Evolutionary conservation across 2,113 vertebrate genomes (phyloP), one percentile per base, ranked within the genome.

Genomic region (Oryzias celebensis): DNA sequence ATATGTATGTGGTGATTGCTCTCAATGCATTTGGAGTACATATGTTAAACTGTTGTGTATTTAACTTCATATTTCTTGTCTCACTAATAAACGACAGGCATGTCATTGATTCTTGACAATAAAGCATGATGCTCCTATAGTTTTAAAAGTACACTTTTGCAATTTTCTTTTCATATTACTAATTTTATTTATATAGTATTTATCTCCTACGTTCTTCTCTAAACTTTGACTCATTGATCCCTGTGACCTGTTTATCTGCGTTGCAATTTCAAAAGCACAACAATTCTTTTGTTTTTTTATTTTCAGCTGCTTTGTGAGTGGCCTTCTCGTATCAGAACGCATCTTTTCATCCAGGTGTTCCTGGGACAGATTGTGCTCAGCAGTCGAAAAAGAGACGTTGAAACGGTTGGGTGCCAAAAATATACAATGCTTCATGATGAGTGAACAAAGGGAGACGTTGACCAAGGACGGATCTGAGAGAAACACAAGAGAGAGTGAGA

Each of bases 381-480:
- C 51, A 75, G 67, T 24, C 36, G 62, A 73, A 52, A 61, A 58
- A 63, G 80, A 75, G 41, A 15, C 66, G 46, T 72, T 87, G 67
- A 77, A 79, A 84, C 77, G 73, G 73, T 60, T 41, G 68, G 45
- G 61, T 85, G 78, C 74, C 77, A 79, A 71, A 78, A 58, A 75
- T 48, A 13, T 50, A 83, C 82, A 82, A 81, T 77, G 75, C 65
- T 62, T 78, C 46, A 20, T 65, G 85, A 80, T 71, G 82, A 77
- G 70, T 75, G 79, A 84, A 86, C 78, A 85, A 78, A 86, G 66
- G 72, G 57, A 66, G 75, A 85, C 28, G 17, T 51, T 68, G 84
- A 84, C 81, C 82, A 78, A 84, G 85, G 87, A 85, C 81, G 44
- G 67, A 78, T 85, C 53, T 79, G 65, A 78, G 65, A 67, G 59